phyloP scores from a whole-genome alignment of 2,888 invertebrate genomes.

The Cyclophora punctaria region DNA sequence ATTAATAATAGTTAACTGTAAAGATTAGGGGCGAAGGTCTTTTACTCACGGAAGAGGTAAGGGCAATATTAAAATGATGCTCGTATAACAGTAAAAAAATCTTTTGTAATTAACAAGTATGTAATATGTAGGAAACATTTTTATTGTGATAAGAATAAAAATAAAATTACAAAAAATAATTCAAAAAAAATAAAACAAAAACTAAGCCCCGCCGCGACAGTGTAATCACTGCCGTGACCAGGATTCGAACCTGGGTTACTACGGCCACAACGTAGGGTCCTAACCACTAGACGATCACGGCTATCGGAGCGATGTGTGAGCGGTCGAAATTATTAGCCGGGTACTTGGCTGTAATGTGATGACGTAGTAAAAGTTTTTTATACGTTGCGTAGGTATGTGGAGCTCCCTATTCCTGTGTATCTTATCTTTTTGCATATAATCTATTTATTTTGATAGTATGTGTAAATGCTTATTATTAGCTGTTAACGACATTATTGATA shows the following conservation, averaged over 20 bases:
- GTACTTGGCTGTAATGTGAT: not conserved
- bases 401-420: too few species aligned
- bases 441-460: too few species aligned
- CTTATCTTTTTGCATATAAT: too few species aligned
- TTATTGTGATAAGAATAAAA: too few species aligned
- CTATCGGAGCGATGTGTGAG: constrained; percentile 23
- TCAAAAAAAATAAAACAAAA: constrained; percentile 13
- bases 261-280: constrained; percentile 86
- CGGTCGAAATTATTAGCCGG: not conserved
- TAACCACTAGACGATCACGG: constrained; percentile 83
- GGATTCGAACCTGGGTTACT: constrained; percentile 83
- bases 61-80: too few species aligned
- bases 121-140: not conserved
- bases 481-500: too few species aligned
- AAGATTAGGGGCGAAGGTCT: too few species aligned
- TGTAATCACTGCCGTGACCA: constrained; percentile 39
- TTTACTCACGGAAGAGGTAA: too few species aligned
- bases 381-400: too few species aligned
- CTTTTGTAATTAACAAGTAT: not conserved
- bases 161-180: not conserved
- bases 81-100: not conserved
- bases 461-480: too few species aligned
- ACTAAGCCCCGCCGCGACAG: constrained; percentile 32
- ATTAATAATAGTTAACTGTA: too few species aligned
- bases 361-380: too few species aligned